These are phyloP conservation scores for Drosophila tani DNA, from an alignment of 1,140 invertebrate species.

Conservation along the genomic window DNA sequence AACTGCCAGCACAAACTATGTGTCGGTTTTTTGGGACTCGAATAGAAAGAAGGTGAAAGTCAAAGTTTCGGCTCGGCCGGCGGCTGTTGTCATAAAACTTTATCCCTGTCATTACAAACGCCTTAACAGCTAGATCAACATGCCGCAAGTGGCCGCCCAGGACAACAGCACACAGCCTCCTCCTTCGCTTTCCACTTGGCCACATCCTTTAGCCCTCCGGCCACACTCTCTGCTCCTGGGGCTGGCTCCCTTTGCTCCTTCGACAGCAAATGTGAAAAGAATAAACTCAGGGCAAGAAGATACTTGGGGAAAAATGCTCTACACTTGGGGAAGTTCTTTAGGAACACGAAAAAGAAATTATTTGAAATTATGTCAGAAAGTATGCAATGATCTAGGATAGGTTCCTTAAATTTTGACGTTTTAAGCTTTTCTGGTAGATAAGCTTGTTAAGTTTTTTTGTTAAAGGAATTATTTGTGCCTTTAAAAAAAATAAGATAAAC, in stretches of 20 bases:
- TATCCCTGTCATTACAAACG: slow-evolving; percentile 64
- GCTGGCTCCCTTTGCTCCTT: background rate
- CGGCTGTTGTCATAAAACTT: slow-evolving; percentile 62
- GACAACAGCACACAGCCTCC: background rate
- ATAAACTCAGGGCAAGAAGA: slow-evolving; percentile 5
- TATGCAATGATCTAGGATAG: no score
- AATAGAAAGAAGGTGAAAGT: slow-evolving; percentile 36
- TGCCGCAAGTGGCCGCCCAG: slow-evolving; percentile 51
- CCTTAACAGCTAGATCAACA: slow-evolving; percentile 68
- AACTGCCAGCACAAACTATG: background rate
- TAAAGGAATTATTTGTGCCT: no score
- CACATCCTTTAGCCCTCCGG: slow-evolving; percentile 10
- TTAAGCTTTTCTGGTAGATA: no score
- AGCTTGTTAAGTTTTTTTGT: no score
- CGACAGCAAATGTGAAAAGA: slow-evolving; percentile 15
- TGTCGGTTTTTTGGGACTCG: slow-evolving; percentile 1
- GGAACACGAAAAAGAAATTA: no score
- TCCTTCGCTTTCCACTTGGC: slow-evolving; percentile 5
- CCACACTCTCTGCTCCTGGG: background rate
- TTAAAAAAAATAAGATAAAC: no score
- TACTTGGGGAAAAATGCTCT: background rate
- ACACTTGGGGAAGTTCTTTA: background rate
- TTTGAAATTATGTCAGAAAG: background rate
- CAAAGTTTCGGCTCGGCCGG: slow-evolving; percentile 35
- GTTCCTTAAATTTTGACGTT: no score